Evolutionary conservation across 1,140 invertebrate species (phyloP), one percentile per base, ranked within the genome.

Genomic region (Cotesia glomerata): DNA sequence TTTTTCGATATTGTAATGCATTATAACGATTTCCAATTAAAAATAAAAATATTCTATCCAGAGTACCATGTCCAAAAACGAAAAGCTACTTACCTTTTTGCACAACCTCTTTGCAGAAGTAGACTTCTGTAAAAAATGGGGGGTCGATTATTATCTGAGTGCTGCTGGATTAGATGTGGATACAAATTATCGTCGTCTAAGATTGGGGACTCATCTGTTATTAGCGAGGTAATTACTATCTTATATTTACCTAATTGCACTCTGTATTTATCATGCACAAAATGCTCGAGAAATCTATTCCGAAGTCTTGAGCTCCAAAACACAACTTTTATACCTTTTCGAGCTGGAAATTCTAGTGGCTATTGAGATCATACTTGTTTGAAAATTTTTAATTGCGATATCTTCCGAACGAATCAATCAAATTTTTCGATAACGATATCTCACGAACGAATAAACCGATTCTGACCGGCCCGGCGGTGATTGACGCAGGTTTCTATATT

Each of bases 151-250:
- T 8, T 70, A 70, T 62, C 45, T 70, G 7, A 8, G n/a, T 18
- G 59, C 56, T 49, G 56, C 39, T 51, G 68, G 68, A 62, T 49
- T 70, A 8, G 62, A 58, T 61, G 45, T 62, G n/a, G 58, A 70
- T 62, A 58, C 39, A 0, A 13, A 59, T 36, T 70, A 62, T 13
- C 56, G 68, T 13, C 11, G 68, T 4, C 4, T 70, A n/a, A 58
- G 68, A 45, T 70, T 70, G 18, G 68, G 68, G 3, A 36, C 45
- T 32, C 32, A 36, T 8, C 14, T 70, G 8, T 51, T 70, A 45
- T 18, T 45, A 49, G 32, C 36, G 62, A 61, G 68, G 68, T 70
- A 67, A 5, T 18, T 64, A 35, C n/a, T 39, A 64, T 9, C 26
- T 26, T 13, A 35, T 14, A 7, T 5, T n/a, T 4, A 0, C 0